Evolutionary conservation across 1,140 invertebrate genomes (phyloP), one percentile per base, ranked within the genome.

Genomic region (Ceratitis capitata): DNA sequence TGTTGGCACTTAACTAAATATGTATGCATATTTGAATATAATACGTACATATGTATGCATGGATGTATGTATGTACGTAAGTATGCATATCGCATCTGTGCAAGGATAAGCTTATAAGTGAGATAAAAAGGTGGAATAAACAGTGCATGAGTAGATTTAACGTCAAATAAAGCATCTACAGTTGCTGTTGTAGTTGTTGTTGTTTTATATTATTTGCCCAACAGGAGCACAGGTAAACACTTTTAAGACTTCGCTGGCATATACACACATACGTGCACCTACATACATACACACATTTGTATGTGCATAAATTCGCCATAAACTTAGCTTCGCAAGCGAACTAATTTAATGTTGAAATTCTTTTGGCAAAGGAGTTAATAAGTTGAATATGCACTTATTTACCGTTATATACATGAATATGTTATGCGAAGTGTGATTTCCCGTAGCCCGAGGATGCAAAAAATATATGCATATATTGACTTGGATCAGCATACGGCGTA

Each of bases 61-160:
- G 51, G 6, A 53, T 0, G n/a, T 56, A 9, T 56, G n/a, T 9
- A 45, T 45, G 61, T 78, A n/a, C 10, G 16, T 78, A 61, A 19
- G 39, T 45, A n/a, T 78, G n/a, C 16, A 53, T 14, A 19, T 61
- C 29, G 29, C 56, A n/a, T 19, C 5, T 78, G 39, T 78, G 39
- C 14, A 78, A 47, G 69, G 39, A 78, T 78, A 78, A 78, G 69
- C 69, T 26, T 19, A 78, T 78, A 78, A 78, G 69, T 47, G 45
- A 78, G 69, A 78, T 78, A 78, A 78, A 78, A 26, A 78, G 69
- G 69, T 78, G 69, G 9, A 78, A 78, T 78, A 78, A 69, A 78
- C 69, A 45, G 39, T 78, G 39, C 39, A 42, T 78, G 69, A 78
- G 69, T 45, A 45, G 69, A 78, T 45, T 78, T 78, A 78, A 78